phyloP scores from a whole-genome alignment of 2,888 invertebrate genomes.

The Protophormia terraenovae region DNA sequence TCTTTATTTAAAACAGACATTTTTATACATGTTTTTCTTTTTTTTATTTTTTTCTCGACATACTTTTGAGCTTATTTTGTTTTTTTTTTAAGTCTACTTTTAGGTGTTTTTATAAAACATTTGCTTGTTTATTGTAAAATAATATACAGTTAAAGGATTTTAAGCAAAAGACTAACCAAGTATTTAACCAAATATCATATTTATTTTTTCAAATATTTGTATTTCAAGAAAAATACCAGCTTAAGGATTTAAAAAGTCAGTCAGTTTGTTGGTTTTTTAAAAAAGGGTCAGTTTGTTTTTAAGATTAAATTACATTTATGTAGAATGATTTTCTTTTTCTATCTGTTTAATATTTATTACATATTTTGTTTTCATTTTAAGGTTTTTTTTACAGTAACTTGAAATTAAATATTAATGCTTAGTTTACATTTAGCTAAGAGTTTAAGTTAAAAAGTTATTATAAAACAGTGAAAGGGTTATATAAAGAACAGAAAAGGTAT shows the following conservation, averaged over 20 bases:
- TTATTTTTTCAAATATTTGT: not conserved
- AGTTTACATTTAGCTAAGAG: not conserved
- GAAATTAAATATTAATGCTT: not conserved
- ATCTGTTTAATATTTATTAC: not conserved
- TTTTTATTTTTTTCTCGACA: not conserved
- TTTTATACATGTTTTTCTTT: not conserved
- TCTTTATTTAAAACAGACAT: not conserved
- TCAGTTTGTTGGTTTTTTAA: not conserved
- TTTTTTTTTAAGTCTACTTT: constrained; percentile 10
- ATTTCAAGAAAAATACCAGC: not conserved
- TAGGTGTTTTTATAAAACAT: not conserved
- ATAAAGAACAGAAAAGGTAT: too few relatives aligned
- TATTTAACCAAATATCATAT: constrained; percentile 40
- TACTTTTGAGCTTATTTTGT: not conserved
- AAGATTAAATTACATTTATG: constrained; percentile 36
- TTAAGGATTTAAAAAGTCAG: not conserved
- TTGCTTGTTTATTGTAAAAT: not conserved
- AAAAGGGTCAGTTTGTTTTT: constrained; percentile 50
- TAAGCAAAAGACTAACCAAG: constrained; percentile 39
- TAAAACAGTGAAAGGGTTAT: not conserved
- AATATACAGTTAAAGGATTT: constrained; percentile 26
- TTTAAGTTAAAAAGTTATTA: not conserved
- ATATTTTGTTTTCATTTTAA: not conserved
- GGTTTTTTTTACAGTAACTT: too few relatives aligned
- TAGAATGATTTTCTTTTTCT: not conserved